Base-by-base conservation (phyloP, 2,113 vertebrate species). In the Pelmatolapia mariae region DNA sequence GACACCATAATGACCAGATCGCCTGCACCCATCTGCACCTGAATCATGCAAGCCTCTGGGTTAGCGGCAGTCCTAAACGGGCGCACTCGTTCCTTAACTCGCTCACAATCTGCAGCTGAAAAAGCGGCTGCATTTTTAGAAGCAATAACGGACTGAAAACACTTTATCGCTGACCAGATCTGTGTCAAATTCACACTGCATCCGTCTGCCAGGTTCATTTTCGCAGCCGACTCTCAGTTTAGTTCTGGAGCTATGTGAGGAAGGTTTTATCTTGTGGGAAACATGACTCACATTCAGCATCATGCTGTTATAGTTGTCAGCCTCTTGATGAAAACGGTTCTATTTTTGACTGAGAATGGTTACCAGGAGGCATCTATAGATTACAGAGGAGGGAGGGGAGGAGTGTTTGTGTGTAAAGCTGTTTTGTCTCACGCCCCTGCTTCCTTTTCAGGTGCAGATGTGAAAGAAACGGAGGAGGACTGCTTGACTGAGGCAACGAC, bases 401-500 rank as follows among this genome's bases (percentile, higher is more conserved):
- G 10, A 50, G 50, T 71, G 29, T 54, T 45, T 47, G 68, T 47
- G 68, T 84, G 11, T 61, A 31, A 31, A 82, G 10, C 53, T 26
- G n/a, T 66, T 83, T 10, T n/a, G 3, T 85, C 86, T 86, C 84
- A 86, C 13, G 2, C 57, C 82, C 59, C 52, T 87, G 76, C 50
- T 85, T 90, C 89, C 81, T 57, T 87, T 88, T 88, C 85, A 96
- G 95, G 92, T 94, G 92, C 79, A 33, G 93, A 93, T 5, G 84
- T 85, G 57, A 94, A 92, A 9, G 90, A 90, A 78, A 84, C 93
- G 7, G 94, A 92, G 71, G 95, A 89, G 18, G 91, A 66, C 88
- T 96, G 95, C 87, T 80, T 82, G 61, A 94, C 89, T 1, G 93
- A 93, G 33, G 93, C 95, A 79, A 94, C 90, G 15, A 89, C 92